A percentile compares a stretch with the other conserved stretches of the same genome.
Conservation (phyloP, 1,140 invertebrate genomes). For the Eupristina koningsbergeri region DNA sequence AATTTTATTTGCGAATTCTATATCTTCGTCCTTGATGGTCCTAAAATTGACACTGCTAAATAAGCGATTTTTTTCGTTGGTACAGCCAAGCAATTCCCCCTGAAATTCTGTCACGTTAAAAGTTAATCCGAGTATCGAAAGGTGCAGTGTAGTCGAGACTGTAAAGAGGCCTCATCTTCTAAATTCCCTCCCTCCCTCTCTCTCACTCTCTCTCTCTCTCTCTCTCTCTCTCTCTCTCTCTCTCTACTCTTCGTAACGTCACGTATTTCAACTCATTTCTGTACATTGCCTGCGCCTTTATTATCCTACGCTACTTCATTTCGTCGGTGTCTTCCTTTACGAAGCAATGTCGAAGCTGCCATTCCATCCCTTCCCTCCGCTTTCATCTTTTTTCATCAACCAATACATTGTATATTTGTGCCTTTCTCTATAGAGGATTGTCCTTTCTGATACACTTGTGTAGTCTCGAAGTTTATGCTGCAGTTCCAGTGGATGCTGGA, state of each 20-base stretch:
- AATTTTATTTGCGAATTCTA: conserved; percentile 11
- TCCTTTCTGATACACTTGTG: background rate
- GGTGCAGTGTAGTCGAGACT: background rate
- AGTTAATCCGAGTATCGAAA: conserved; percentile 23
- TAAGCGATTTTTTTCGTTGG: conserved; percentile 3
- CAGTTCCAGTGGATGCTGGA: background rate
- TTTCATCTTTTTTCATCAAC: background rate
- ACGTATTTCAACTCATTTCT: background rate
- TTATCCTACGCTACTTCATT: conserved; percentile 18
- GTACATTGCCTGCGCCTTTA: background rate
- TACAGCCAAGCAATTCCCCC: background rate
- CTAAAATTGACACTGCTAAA: background rate
- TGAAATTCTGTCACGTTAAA: conserved; percentile 1
- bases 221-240: background rate
- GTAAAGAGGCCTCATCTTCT: background rate
- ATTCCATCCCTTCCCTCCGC: background rate
- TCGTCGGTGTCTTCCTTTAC: background rate
- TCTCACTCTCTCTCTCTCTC: no score
- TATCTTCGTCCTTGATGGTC: background rate
- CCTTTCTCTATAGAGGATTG: background rate
- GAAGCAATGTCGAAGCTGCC: background rate
- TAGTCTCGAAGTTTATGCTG: background rate
- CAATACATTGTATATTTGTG: background rate
- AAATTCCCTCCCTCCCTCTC: background rate
- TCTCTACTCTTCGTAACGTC: conserved; percentile 15